phyloP scores from a whole-genome alignment of 2,888 invertebrate genomes.

The Ormyrus pomaceus region DNA sequence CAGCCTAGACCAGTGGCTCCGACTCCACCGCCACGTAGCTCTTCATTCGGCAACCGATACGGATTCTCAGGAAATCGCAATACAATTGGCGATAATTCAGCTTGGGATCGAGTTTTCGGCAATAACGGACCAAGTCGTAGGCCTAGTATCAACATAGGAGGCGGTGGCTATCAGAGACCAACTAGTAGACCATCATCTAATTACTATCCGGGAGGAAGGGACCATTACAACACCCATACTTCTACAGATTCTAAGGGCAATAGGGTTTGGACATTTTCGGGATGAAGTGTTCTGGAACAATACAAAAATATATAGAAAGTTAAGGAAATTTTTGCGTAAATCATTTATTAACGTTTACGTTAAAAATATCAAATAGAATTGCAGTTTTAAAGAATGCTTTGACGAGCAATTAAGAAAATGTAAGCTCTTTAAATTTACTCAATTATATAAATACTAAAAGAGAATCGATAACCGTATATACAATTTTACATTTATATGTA shows the following conservation, averaged over 20 bases:
- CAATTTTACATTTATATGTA: too few relatives aligned
- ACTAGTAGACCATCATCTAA: conserved; percentile 56
- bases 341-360: neutral
- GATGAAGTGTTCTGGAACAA: conserved; percentile 35
- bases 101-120: conserved; percentile 66
- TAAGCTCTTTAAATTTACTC: too few relatives aligned
- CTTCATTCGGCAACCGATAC: conserved; percentile 62
- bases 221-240: conserved; percentile 66
- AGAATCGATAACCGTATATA: too few relatives aligned
- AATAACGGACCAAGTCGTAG: conserved; percentile 14
- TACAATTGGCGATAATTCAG: conserved; percentile 64
- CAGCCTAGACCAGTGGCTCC: conserved; percentile 61
- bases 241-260: conserved; percentile 67
- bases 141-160: neutral
- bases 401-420: too few relatives aligned
- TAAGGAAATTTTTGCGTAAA: neutral
- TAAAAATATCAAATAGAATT: neutral
- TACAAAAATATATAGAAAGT: too few relatives aligned
- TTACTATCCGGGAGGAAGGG: conserved; percentile 58
- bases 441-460: too few relatives aligned
- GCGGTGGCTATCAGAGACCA: conserved; percentile 53
- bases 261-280: conserved; percentile 71
- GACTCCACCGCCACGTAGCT: conserved; percentile 67
- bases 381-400: neutral
- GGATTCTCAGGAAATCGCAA: conserved; percentile 65